phyloP scores from a whole-genome alignment of 2,113 vertebrate species.

The Petrocephalus zakoni region DNA sequence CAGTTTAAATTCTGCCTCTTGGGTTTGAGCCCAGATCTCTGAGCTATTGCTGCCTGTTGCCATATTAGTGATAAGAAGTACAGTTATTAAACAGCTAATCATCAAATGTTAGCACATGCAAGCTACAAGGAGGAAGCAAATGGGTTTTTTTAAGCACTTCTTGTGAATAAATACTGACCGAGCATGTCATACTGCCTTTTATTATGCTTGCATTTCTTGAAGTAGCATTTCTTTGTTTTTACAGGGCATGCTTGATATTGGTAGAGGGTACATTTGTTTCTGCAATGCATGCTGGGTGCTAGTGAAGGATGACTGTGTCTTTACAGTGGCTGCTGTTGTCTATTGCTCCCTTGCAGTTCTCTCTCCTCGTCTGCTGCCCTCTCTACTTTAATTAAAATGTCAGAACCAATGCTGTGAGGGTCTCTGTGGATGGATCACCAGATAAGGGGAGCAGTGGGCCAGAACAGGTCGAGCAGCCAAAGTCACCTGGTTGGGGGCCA shows the following conservation, averaged over 20 bases:
- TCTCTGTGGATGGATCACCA: constrained; percentile 82
- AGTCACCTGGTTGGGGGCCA: constrained; percentile 67
- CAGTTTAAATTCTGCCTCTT: not conserved
- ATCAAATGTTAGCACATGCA: not conserved
- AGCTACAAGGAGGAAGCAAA: not conserved
- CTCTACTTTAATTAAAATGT: constrained; percentile 82
- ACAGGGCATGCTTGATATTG: not conserved
- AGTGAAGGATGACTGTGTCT: not conserved
- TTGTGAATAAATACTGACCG: not conserved
- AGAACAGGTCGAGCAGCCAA: constrained; percentile 81
- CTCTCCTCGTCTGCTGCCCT: constrained; percentile 7
- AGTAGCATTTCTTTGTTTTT: not conserved
- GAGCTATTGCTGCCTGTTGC: not conserved
- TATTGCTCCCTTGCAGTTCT: constrained; percentile 22
- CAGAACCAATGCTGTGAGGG: constrained; percentile 83
- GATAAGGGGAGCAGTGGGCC: constrained; percentile 78
- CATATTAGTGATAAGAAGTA: not conserved
- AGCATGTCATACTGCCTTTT: not conserved
- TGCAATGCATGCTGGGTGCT: not conserved
- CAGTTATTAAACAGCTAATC: not conserved
- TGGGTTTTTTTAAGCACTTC: not conserved
- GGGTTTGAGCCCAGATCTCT: not conserved
- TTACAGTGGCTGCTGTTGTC: not conserved
- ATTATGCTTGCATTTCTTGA: not conserved
- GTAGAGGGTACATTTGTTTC: not conserved